Evolutionary conservation across 2,888 invertebrate species (phyloP), one percentile per base, ranked within the genome.

Genomic region (Platypus cylindrus): DNA sequence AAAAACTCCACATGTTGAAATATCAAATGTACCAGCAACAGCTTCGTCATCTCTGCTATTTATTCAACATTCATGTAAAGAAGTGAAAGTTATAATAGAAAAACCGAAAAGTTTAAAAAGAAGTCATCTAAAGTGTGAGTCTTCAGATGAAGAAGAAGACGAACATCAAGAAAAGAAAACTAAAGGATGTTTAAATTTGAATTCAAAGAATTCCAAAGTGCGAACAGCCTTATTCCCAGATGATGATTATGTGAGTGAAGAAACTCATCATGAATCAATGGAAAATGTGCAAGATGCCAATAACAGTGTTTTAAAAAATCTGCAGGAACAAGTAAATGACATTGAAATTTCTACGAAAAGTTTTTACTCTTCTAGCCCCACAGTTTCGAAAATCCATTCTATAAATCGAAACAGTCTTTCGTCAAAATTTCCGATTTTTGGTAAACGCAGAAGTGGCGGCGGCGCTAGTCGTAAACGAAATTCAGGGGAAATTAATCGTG

Each of bases 401-500:
- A n/a, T n/a, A n/a, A 8, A 12, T 15, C 15, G 27, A 14, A 33
- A 32, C 17, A 36, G 43, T 16, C 27, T 30, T 11, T 25, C 41
- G 16, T 39, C 38, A 37, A 34, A 29, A 27, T 36, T 28, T 28
- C 31, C 28, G 1, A 23, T 16, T 2, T 24, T 17, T 15, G 18
- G 20, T 5, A 17, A 16, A 14, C 12, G 17, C 11, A 8, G 25
- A 17, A 20, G 17, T 5, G n/a, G n/a, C n/a, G n/a, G n/a, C n/a
- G n/a, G n/a, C n/a, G n/a, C n/a, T n/a, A n/a, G n/a, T n/a, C n/a
- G n/a, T n/a, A 22, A 13, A 11, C 31, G 34, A 31, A 37, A 35
- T 33, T 33, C 30, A 3, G 75, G 75, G 0, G 68, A 71, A 52
- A 75, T 78, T n/a, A 78, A 78, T 50, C 61, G 67, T 38, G 78